phyloP scores from a whole-genome alignment of 2,797 vertebrate genomes.

The Neopelma chrysocephalum region DNA sequence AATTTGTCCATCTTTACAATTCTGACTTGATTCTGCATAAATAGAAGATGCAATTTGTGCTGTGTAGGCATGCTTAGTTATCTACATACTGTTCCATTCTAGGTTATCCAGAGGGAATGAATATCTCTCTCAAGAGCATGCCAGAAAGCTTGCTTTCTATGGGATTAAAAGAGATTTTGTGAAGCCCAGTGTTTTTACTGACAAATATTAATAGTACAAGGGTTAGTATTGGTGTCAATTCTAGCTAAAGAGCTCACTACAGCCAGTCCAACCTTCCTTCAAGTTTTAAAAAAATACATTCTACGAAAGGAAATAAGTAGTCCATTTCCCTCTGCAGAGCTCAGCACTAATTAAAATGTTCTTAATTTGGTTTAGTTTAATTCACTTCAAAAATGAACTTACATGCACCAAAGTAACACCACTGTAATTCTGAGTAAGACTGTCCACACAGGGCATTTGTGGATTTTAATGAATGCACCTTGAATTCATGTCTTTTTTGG shows the following conservation, averaged over 20 bases:
- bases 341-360: constrained; percentile 26
- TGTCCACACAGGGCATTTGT: neutral
- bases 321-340: neutral
- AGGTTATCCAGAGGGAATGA: neutral
- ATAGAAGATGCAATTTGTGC: neutral
- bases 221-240: neutral
- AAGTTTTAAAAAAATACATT: neutral
- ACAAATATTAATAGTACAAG: neutral
- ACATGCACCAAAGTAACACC: neutral
- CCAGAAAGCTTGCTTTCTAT: neutral
- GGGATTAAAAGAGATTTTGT: neutral
- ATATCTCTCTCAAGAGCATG: neutral
- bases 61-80: neutral
- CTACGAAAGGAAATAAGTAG: neutral
- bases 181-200: neutral
- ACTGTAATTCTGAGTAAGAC: neutral
- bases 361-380: constrained; percentile 18
- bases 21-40: neutral
- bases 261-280: neutral
- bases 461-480: constrained; percentile 28
- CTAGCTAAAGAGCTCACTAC: neutral
- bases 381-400: constrained; percentile 20
- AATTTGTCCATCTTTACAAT: neutral
- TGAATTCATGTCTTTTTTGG: neutral
- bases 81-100: neutral